Evolutionary conservation across 2,113 vertebrate genomes (phyloP).

Genomic region (Bombycilla garrulus): DNA sequence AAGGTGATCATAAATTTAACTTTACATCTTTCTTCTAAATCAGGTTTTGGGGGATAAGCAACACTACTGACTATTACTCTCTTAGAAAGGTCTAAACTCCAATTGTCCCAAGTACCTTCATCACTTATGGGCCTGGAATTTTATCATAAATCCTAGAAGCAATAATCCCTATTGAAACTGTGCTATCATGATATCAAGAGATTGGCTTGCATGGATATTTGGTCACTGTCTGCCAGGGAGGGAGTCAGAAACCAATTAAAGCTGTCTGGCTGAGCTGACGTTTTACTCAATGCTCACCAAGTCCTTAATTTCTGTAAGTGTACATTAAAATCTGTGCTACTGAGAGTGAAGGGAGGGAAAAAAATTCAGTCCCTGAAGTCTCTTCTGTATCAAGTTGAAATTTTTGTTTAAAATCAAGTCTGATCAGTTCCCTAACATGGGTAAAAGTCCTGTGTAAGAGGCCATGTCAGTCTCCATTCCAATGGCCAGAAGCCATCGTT

Average conservation of each 20-base stretch:
- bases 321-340: background rate
- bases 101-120: background rate
- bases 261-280: background rate
- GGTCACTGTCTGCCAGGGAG: constrained; percentile 1
- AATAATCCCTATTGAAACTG: background rate
- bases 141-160: background rate
- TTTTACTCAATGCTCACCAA: background rate
- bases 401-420: constrained; percentile 1
- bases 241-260: background rate
- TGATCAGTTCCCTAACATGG: background rate
- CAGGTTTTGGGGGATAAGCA: background rate
- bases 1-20: background rate
- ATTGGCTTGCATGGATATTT: background rate
- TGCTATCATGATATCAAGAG: background rate
- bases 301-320: background rate
- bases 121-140: background rate
- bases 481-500: constrained; percentile 59
- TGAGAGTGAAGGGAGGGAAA: background rate
- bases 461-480: constrained; percentile 1
- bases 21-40: background rate
- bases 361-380: background rate
- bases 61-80: background rate
- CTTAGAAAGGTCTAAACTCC: background rate
- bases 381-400: background rate
- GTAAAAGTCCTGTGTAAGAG: constrained; percentile 17